phyloP scores from a whole-genome alignment of 2,797 vertebrate genomes.

The Centropyge bicolor region DNA sequence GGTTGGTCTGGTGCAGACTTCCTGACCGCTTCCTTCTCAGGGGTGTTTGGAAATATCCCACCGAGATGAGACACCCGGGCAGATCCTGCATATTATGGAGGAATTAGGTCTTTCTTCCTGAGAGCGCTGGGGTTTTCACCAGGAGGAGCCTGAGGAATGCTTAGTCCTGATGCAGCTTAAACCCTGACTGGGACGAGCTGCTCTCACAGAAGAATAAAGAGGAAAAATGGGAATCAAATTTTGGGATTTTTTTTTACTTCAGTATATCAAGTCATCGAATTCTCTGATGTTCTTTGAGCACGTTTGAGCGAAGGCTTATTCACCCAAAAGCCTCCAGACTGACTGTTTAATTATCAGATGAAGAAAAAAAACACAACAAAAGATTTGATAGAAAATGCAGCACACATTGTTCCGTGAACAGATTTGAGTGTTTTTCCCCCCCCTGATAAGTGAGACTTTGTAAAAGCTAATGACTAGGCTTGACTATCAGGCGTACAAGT shows the following conservation, averaged over 20 bases:
- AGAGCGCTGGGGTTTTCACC: not conserved
- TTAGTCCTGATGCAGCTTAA: not conserved
- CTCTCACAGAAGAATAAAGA: not conserved
- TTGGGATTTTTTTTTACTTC: not conserved
- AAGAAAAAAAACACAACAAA: constrained; percentile 30
- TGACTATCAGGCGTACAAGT: constrained; percentile 53
- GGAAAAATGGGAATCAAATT: not conserved
- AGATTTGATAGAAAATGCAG: constrained; percentile 25
- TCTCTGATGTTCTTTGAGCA: not conserved
- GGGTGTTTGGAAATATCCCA: not conserved
- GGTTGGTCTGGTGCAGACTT: constrained; percentile 1
- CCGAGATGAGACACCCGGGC: constrained; percentile 10
- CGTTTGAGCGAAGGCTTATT: not conserved
- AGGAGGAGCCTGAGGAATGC: constrained; percentile 10
- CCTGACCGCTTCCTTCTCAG: not conserved
- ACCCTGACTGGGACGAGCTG: not conserved
- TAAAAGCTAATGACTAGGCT: constrained; percentile 45
- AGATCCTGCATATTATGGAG: constrained; percentile 7
- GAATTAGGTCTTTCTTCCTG: constrained; percentile 15
- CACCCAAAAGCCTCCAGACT: not conserved
- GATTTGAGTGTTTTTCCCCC: constrained; percentile 21
- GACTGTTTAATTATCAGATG: constrained; percentile 1
- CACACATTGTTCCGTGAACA: constrained; percentile 25
- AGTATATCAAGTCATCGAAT: constrained; percentile 8
- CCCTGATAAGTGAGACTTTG: constrained; percentile 36